phyloP scores from a whole-genome alignment of 2,888 invertebrate species.

The Ashinkailepas kermadecensis region DNA sequence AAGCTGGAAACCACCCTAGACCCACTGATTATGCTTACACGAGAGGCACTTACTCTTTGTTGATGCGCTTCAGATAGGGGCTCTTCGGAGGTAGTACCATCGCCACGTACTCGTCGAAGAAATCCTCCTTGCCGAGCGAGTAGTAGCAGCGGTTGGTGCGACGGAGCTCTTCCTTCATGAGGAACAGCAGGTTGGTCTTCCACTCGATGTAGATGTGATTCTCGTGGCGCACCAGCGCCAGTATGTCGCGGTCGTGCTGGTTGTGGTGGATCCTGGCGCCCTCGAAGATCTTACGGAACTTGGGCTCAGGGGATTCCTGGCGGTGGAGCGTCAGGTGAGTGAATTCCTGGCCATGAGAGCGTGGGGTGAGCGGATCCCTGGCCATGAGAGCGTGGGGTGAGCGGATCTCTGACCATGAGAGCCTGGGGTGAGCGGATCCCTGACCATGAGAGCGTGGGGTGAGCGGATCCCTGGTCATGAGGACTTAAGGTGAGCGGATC shows the following conservation, averaged over 20 bases:
- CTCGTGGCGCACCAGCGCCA: constrained; percentile 56
- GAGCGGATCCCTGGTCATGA: too few species aligned
- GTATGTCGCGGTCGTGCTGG: constrained; percentile 43
- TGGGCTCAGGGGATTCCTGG: constrained; percentile 53
- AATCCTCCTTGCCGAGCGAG: constrained; percentile 65
- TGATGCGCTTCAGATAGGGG: constrained; percentile 66
- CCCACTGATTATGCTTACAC: background rate
- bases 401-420: too few species aligned
- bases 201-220: constrained; percentile 72
- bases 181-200: constrained; percentile 64
- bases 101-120: constrained; percentile 69
- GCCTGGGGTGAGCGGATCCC: too few species aligned
- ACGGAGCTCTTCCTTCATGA: constrained; percentile 61
- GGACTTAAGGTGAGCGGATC: too few species aligned
- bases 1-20: background rate
- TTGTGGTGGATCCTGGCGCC: constrained; percentile 49
- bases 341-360: too few species aligned
- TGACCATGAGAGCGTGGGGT: too few species aligned
- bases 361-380: too few species aligned
- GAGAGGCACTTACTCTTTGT: constrained; percentile 59
- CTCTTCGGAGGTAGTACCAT: constrained; percentile 65
- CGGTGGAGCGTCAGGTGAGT: too few species aligned
- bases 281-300: constrained; percentile 52
- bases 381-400: too few species aligned
- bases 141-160: constrained; percentile 64